Conservation (phyloP, 2,113 vertebrate genomes). For the Lontra canadensis region DNA sequence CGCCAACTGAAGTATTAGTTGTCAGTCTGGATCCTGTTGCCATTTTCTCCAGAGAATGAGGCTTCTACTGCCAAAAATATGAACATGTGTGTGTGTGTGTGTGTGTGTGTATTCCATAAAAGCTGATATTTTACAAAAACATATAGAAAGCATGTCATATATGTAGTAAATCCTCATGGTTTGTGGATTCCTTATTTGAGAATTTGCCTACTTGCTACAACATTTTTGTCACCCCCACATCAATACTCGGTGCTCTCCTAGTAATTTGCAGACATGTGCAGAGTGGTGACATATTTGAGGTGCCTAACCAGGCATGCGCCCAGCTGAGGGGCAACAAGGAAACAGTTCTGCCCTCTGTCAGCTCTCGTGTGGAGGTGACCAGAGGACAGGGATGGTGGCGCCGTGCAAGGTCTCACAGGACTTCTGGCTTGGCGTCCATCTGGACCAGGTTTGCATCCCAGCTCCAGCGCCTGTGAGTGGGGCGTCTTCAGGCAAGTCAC, state of each 20-base stretch:
- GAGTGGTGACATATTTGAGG: neutral
- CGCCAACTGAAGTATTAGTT: neutral
- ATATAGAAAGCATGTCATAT: neutral
- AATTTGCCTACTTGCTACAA: neutral
- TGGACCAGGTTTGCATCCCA: neutral
- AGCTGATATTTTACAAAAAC: neutral
- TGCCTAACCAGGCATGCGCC: fast-evolving
- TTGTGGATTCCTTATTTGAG: neutral
- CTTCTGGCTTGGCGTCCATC: neutral
- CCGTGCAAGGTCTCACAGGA: fast-evolving
- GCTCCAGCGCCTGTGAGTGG: neutral
- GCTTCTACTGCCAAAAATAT: neutral
- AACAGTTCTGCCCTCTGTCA: neutral
- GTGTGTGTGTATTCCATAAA: neutral
- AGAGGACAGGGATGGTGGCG: fast-evolving
- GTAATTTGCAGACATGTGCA: neutral
- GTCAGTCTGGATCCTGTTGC: neutral
- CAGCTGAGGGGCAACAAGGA: neutral
- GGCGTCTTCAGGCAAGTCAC: neutral
- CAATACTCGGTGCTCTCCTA: neutral
- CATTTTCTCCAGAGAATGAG: neutral
- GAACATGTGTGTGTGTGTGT: neutral
- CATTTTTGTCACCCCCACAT: neutral
- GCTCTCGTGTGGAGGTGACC: neutral
- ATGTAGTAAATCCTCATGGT: neutral